Evolutionary conservation across 2,113 vertebrate genomes (phyloP).

Genomic region (Sterrhoptilus dennistouni): DNA sequence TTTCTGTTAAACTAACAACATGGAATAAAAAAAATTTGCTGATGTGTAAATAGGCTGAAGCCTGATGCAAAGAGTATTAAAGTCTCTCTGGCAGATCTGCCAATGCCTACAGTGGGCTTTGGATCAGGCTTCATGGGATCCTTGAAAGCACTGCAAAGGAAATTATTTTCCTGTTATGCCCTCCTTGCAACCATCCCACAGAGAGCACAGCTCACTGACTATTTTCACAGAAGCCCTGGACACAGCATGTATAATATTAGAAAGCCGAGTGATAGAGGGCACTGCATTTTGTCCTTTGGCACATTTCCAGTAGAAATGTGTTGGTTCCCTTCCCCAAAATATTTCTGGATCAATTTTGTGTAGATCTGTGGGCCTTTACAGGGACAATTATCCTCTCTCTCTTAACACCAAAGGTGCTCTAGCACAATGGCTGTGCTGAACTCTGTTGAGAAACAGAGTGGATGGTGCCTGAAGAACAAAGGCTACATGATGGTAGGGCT

Average conservation of each 20-base stretch:
- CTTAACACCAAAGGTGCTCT: neutral
- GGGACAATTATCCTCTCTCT: neutral
- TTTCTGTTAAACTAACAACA: constrained; percentile 25
- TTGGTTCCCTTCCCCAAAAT: neutral
- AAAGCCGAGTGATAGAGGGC: constrained; percentile 9
- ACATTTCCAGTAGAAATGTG: constrained; percentile 24
- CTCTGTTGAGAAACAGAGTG: neutral
- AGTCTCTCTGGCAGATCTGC: neutral
- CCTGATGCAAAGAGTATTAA: neutral
- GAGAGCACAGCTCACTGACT: neutral
- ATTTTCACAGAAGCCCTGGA: constrained; percentile 37
- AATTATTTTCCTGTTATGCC: neutral
- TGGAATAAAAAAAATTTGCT: neutral
- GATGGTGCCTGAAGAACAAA: neutral
- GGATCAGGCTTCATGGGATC: neutral
- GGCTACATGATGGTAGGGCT: neutral
- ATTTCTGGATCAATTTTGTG: neutral
- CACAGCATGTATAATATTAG: neutral
- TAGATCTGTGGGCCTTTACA: neutral
- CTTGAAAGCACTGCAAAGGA: neutral
- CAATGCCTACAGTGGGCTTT: neutral
- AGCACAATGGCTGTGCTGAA: fast-evolving
- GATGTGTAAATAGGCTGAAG: neutral
- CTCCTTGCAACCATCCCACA: neutral
- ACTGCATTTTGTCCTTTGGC: constrained; percentile 30